phyloP scores from a whole-genome alignment of 2,888 invertebrate species.

The Lithosia quadra region DNA sequence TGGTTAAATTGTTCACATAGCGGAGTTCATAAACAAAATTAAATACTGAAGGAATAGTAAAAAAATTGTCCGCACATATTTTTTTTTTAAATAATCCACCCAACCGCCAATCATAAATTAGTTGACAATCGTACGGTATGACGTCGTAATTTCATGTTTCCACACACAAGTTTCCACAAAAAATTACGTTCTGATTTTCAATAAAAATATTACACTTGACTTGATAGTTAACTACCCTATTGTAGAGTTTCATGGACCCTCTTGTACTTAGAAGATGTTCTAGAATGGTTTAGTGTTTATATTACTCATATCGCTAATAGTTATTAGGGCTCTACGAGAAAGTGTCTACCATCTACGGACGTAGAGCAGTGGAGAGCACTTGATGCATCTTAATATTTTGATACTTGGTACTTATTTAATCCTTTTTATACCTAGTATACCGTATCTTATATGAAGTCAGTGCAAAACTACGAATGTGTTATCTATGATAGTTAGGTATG shows the following conservation, averaged over 20 bases:
- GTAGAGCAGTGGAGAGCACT: slow-evolving; percentile 18
- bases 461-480: background rate
- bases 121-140: too few species aligned
- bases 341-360: slow-evolving; percentile 22
- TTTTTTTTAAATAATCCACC: too few species aligned
- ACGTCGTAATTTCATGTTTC: too few species aligned
- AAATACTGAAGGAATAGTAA: too few species aligned
- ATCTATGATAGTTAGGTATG: background rate
- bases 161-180: too few species aligned
- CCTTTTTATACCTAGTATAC: background rate
- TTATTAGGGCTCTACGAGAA: slow-evolving; percentile 24
- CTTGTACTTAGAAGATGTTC: background rate
- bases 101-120: too few species aligned
- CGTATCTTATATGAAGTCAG: background rate
- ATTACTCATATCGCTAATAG: background rate
- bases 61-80: too few species aligned
- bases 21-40: too few species aligned
- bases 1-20: too few species aligned
- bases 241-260: background rate
- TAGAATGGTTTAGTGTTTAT: slow-evolving; percentile 3
- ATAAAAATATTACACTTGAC: too few species aligned
- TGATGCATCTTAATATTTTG: background rate
- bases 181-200: too few species aligned
- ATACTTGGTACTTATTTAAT: slow-evolving; percentile 5
- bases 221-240: too few species aligned